These are phyloP conservation scores for Tragopan temminckii DNA, from an alignment of 2,797 vertebrate species.

Conservation along the genomic window DNA sequence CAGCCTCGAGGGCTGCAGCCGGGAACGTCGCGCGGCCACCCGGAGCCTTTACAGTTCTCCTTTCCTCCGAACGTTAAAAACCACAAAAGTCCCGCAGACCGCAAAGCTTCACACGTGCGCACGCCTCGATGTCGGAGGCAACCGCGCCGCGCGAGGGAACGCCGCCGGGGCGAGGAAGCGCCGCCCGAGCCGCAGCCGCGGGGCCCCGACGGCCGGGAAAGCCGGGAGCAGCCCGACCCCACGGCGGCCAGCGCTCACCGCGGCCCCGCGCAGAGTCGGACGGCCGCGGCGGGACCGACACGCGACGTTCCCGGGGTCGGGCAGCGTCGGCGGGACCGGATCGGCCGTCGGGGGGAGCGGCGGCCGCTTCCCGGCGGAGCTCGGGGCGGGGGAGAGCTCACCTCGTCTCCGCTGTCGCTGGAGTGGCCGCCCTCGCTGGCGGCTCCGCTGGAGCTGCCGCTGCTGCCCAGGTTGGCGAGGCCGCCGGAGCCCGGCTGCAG, in stretches of 20 bases:
- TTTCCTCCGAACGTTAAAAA: neutral
- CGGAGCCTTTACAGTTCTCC: too few species aligned
- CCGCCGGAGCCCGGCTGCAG: slow-evolving; percentile 70
- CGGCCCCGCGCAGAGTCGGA: neutral
- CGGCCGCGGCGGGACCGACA: neutral
- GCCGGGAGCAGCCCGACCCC: neutral
- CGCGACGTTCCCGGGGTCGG: neutral
- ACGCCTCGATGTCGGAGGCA: too few species aligned
- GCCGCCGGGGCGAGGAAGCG: too few species aligned
- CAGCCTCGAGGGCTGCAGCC: too few species aligned
- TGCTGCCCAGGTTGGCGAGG: slow-evolving; percentile 75
- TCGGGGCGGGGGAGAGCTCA: slow-evolving; percentile 18
- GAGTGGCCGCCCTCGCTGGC: slow-evolving; percentile 76
- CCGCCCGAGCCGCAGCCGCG: neutral
- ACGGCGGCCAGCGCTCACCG: neutral
- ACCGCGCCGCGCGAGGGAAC: neutral
- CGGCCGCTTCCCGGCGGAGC: neutral
- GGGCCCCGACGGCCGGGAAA: neutral
- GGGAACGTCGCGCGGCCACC: neutral
- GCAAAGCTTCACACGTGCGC: neutral
- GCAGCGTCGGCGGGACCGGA: neutral
- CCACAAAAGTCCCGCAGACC: neutral
- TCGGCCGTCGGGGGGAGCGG: neutral
- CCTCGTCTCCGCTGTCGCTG: slow-evolving; percentile 85
- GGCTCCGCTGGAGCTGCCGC: slow-evolving; percentile 87